Base-by-base conservation (phyloP, 2,888 invertebrate genomes). In the Cybosia mesomella region DNA sequence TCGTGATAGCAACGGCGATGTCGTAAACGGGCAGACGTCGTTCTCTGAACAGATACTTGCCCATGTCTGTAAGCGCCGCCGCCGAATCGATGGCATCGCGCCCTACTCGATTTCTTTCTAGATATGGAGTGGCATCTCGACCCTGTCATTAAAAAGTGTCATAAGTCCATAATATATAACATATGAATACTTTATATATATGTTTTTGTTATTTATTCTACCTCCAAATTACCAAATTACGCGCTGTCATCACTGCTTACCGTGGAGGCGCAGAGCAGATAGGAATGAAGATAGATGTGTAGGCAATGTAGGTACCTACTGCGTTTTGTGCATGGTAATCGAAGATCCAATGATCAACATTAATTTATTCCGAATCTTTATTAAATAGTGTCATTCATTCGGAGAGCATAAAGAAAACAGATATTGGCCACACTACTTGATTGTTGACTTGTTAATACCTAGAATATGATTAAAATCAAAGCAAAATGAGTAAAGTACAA, bases 1-100 rank as follows among this genome's bases (percentile, higher is more conserved):
- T 99, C 89, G 98, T 99, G 84, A 98, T 98, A 79, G 98, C 98
- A 75, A 99, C 98, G 70, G 98, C 98, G 81, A 99, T 98, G 89
- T 99, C 98, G 95, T 98, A 99, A 81, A 98, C 98, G 64, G 98
- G 98, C 89, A 99, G 96, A 88, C 98, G 96, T 90, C 98, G 96
- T 95, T 98, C 98, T 90, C 98, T 97, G 96, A 98, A 99, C 89
- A 98, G 96, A 96, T 98, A 99, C 96, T 98, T 98, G 93, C 98
- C 98, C 98, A 99, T 98, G 94, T 98, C 98, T 75, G 98, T 98
- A 79, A 98, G 96, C 73, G 98, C 98, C 58, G 98, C 98, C 58
- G 98, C 98, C 2, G 98, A 98, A 92, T 99, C 98, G 68, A 99
- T 98, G 53, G 98, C 98, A 91, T 98, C 98, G 72, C 98, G 96